These are phyloP conservation scores for Denticeps clupeoides DNA, from an alignment of 2,797 vertebrate species.

Conservation along the genomic window DNA sequence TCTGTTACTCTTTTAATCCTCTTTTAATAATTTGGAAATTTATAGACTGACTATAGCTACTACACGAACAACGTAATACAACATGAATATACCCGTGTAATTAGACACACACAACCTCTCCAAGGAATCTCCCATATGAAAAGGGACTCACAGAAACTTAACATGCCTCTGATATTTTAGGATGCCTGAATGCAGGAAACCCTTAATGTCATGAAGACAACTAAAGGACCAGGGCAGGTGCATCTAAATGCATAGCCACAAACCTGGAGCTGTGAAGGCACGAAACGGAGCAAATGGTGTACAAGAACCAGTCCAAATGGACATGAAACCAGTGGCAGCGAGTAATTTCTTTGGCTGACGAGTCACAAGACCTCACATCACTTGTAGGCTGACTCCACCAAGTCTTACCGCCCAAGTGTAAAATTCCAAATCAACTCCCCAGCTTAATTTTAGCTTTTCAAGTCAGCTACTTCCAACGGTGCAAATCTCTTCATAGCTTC, in stretches of 20 bases:
- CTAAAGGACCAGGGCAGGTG: too few relatives aligned
- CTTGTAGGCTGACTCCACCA: slow-evolving; percentile 37
- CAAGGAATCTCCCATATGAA: not conserved
- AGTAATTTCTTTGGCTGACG: not conserved
- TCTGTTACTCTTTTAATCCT: too few relatives aligned
- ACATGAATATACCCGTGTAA: too few relatives aligned
- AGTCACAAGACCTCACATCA: slow-evolving; percentile 44
- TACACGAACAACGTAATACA: too few relatives aligned
- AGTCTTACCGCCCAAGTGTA: slow-evolving; percentile 51
- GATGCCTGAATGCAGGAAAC: slow-evolving; percentile 9
- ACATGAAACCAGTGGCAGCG: too few relatives aligned
- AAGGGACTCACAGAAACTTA: slow-evolving; percentile 16
- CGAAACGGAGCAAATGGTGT: too few relatives aligned
- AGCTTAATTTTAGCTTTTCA: slow-evolving; percentile 68
- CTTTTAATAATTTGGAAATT: too few relatives aligned
- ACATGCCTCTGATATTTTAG: slow-evolving; percentile 14
- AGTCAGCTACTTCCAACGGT: slow-evolving; percentile 49
- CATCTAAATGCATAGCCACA: too few relatives aligned
- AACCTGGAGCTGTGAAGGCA: too few relatives aligned
- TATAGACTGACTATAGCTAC: too few relatives aligned
- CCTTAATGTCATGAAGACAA: too few relatives aligned
- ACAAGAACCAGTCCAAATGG: too few relatives aligned
- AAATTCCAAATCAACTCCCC: slow-evolving; percentile 59
- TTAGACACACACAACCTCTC: not conserved
- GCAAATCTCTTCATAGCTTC: slow-evolving; percentile 36